Percentiles rank a stretch among this genome's conserved stretches.
Evolutionary conservation across 2,797 vertebrate genomes (phyloP).

Genomic region (Poeciliopsis turneri): DNA sequence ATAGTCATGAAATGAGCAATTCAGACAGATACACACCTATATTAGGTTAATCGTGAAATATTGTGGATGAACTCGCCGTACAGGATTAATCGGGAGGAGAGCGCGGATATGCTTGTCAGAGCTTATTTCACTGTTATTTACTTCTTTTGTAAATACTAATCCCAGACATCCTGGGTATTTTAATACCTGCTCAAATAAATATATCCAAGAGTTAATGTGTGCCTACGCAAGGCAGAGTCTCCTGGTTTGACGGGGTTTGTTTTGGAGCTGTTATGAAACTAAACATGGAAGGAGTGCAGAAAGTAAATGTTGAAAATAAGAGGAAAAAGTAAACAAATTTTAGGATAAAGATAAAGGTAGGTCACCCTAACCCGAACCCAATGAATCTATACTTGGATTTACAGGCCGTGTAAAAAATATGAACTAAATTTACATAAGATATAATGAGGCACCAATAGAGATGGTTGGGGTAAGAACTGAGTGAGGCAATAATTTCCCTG

Average conservation of each 20-base stretch:
- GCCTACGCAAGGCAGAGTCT: background rate
- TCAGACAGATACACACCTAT: slow-evolving; percentile 24
- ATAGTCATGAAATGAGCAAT: slow-evolving; percentile 24
- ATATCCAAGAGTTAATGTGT: slow-evolving; percentile 1
- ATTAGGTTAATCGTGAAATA: slow-evolving; percentile 22
- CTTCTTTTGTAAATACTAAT: slow-evolving; percentile 22
- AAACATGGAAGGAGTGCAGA: background rate
- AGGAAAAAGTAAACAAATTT: background rate
- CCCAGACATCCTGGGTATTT: slow-evolving; percentile 5
- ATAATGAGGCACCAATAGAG: background rate
- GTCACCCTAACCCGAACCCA: no score
- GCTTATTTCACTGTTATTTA: slow-evolving; percentile 18
- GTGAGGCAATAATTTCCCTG: background rate
- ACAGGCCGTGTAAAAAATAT: no score
- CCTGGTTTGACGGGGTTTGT: background rate
- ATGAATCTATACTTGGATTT: background rate
- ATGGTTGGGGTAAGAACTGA: background rate
- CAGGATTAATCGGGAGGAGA: slow-evolving; percentile 23
- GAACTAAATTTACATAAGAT: background rate
- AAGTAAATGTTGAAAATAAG: background rate
- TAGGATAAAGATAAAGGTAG: background rate
- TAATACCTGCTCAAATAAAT: background rate
- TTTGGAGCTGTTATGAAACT: background rate
- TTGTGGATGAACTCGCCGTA: background rate
- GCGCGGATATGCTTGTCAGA: slow-evolving; percentile 32